These are phyloP conservation scores for Elgaria multicarinata DNA, from an alignment of 2,113 vertebrate species.

Conservation along the genomic window DNA sequence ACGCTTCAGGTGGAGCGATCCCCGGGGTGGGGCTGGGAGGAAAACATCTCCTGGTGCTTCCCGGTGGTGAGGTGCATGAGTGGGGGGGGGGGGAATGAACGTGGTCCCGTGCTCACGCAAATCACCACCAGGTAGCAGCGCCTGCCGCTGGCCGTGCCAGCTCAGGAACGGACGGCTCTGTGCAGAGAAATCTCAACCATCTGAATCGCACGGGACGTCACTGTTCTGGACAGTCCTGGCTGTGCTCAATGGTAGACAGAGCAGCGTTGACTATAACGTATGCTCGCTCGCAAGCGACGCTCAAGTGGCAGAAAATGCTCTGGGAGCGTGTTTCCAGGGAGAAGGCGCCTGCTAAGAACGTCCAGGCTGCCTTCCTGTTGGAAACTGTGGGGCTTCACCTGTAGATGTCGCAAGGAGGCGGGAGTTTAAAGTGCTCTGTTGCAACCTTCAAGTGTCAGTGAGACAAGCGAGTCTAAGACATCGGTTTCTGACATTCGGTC, in stretches of 20 bases:
- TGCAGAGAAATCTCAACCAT: not conserved
- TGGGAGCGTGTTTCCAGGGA: not conserved
- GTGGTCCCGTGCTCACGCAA: too few relatives aligned
- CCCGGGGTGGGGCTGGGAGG: too few relatives aligned
- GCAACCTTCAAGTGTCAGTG: not conserved
- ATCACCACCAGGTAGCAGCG: not conserved
- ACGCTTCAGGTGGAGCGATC: not conserved
- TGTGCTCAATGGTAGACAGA: too few relatives aligned
- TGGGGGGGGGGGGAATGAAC: accelerated
- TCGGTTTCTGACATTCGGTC: not conserved
- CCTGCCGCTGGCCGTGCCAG: too few relatives aligned
- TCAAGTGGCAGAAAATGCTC: too few relatives aligned
- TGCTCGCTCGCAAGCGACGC: not conserved
- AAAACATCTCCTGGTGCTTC: not conserved
- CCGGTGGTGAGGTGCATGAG: too few relatives aligned
- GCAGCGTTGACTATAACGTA: not conserved
- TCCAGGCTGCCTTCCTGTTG: not conserved
- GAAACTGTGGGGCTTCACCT: not conserved
- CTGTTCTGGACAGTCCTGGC: not conserved
- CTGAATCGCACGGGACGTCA: not conserved
- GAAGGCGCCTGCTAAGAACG: not conserved
- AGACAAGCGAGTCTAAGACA: not conserved
- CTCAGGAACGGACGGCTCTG: not conserved
- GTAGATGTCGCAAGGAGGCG: not conserved
- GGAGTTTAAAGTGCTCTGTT: not conserved